phyloP scores from a whole-genome alignment of 1,140 invertebrate species.

The Drosophila persimilis region DNA sequence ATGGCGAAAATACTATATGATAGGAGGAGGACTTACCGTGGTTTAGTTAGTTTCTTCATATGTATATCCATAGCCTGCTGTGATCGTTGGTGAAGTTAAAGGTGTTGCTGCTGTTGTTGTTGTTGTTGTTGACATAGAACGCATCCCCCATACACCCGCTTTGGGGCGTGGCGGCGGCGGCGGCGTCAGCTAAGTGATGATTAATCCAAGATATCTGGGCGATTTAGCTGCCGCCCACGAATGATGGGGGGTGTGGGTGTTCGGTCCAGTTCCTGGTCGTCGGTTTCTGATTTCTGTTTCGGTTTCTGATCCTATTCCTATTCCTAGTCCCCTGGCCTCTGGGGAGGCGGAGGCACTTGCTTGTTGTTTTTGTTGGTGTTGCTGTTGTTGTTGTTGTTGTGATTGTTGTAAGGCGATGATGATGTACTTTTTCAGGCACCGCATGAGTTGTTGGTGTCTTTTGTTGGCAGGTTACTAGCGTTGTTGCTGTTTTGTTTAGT shows the following conservation, averaged over 20 bases:
- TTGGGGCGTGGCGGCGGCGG: slow-evolving; percentile 31
- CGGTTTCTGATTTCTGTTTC: neutral
- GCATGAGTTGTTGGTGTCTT: slow-evolving; percentile 56
- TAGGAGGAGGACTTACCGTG: slow-evolving; percentile 50
- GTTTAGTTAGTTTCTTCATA: slow-evolving; percentile 76
- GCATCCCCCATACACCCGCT: slow-evolving; percentile 25
- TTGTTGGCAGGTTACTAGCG: slow-evolving; percentile 69
- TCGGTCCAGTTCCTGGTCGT: neutral
- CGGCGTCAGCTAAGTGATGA: neutral
- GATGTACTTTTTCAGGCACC: slow-evolving; percentile 36
- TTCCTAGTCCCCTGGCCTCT: neutral
- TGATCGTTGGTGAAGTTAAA: slow-evolving; percentile 24
- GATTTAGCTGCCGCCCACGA: too few species aligned
- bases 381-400: too few species aligned
- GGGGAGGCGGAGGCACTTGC: too few species aligned
- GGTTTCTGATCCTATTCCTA: neutral
- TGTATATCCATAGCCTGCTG: slow-evolving; percentile 70
- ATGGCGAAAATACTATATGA: neutral
- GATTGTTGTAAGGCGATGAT: slow-evolving; percentile 4
- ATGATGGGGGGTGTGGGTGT: too few species aligned
- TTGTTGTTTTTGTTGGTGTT: too few species aligned
- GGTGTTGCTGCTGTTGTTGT: slow-evolving; percentile 25
- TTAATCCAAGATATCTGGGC: slow-evolving; percentile 19
- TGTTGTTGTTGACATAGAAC: slow-evolving; percentile 35
- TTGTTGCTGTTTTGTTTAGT: slow-evolving; percentile 33